phyloP scores from a whole-genome alignment of 2,113 vertebrate genomes.

The Neotoma lepida region DNA sequence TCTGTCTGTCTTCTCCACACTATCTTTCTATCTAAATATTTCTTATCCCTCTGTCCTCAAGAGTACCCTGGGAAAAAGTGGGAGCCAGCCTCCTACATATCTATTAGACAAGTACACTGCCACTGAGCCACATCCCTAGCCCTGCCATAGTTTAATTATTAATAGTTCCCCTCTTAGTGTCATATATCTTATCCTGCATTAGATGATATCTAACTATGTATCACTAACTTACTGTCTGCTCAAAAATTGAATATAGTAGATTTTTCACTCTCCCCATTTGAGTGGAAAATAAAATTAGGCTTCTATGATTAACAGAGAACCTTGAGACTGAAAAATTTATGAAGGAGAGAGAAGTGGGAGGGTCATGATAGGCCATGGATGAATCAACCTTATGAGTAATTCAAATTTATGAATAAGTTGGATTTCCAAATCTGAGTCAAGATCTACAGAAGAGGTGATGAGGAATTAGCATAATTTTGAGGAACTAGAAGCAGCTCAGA shows the following conservation, averaged over 20 bases:
- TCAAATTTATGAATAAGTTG: conserved; percentile 72
- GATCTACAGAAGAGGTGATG: conserved; percentile 40
- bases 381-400: conserved; percentile 73
- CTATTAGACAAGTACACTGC: neutral
- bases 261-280: conserved; percentile 45
- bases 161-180: conserved; percentile 25
- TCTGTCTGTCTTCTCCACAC: too few relatives aligned
- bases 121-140: neutral
- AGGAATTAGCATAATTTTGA: conserved; percentile 49
- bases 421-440: conserved; percentile 52
- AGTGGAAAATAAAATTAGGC: conserved; percentile 65
- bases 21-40: too few relatives aligned
- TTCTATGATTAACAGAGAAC: conserved; percentile 67
- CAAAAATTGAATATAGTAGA: conserved; percentile 59
- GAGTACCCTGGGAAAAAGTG: too few relatives aligned
- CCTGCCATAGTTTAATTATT: conserved; percentile 38
- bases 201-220: conserved; percentile 40
- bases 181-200: conserved; percentile 9
- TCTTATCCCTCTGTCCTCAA: too few relatives aligned
- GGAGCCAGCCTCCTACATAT: too few relatives aligned
- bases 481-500: conserved; percentile 8
- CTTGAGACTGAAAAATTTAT: conserved; percentile 67
- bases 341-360: conserved; percentile 64
- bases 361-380: conserved; percentile 72
- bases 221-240: conserved; percentile 50